phyloP scores from a whole-genome alignment of 1,140 invertebrate genomes.

The Lepidotrigona ventralis region DNA sequence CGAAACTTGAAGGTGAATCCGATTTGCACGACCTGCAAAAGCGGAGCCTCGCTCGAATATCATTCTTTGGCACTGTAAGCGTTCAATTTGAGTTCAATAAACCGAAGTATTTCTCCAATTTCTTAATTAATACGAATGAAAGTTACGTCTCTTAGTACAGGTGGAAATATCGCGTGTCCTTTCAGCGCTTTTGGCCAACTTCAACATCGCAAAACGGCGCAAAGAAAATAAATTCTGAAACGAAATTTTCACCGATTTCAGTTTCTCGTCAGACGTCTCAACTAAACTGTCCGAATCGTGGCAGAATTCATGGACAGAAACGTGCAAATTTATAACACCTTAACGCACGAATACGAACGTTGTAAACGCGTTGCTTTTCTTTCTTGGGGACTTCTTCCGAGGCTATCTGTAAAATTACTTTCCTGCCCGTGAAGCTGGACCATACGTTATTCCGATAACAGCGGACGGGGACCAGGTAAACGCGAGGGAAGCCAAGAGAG shows the following conservation, averaged over 20 bases:
- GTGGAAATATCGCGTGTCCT: neutral
- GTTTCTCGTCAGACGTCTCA: neutral
- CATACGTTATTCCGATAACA: slow-evolving; percentile 3
- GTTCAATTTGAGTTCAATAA: neutral
- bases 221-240: neutral
- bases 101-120: neutral
- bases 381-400: neutral
- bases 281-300: neutral
- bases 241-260: neutral
- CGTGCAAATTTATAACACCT: neutral
- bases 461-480: neutral
- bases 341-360: neutral
- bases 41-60: too few species aligned
- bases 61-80: too few species aligned
- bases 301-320: neutral
- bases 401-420: neutral
- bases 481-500: too few species aligned
- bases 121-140: neutral
- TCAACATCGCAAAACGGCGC: too few species aligned
- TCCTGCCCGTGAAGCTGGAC: neutral
- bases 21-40: too few species aligned
- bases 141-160: neutral
- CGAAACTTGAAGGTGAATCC: too few species aligned
- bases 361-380: neutral
- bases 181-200: neutral